Base-by-base conservation (phyloP, 2,888 invertebrate genomes). In the Danaus chrysippus region DNA sequence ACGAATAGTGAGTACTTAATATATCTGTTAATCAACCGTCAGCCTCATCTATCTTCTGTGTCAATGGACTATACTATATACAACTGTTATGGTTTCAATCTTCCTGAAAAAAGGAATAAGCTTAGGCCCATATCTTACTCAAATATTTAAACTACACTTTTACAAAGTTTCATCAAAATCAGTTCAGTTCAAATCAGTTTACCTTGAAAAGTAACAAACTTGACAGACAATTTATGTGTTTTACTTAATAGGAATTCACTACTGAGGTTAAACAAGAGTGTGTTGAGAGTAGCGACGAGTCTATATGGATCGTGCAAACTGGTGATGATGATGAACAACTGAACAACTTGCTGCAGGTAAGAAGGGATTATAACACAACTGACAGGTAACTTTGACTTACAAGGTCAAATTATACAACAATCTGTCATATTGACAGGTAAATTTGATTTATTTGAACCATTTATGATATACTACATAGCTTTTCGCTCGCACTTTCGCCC, bases 271-370 rank as follows among this genome's bases (percentile, higher is more conserved):
- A 89, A 58, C 83, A 86, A 62, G 90, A 89, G 58, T 71, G 73
- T 0, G 5, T 84, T 11, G 82, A 81, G 43, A 86, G 86, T 54
- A 86, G 87, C 46, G 91, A 90, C 17, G 89, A 90, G 44, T 74
- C 72, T 0, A 88, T 90, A 63, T 90, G 91, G 91, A 91, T 91
- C 3, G 83, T 91, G 0, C 87, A 89, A 68, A 84, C 86, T 0
- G 83, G 76, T 1, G 87, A 85, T 17, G 80, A 77, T 11, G 83
- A 79, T 0, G 71, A 77, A 9, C 76, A 79, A n/a, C 41, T 87
- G 34, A 72, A 79, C 65, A 76, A 72, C 1, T 61, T 86, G 0
- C 66, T 87, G 0, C 71, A 71, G 59, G 65, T 66, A 54, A 53
- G 13, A 59, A 49, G 13, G 46, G 17, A 53, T 19, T 52, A 52